A percentile compares a stretch with the other conserved stretches of the same genome.
Evolutionary conservation across 2,888 invertebrate species (phyloP).

Genomic region (Tetranychus piercei): DNA sequence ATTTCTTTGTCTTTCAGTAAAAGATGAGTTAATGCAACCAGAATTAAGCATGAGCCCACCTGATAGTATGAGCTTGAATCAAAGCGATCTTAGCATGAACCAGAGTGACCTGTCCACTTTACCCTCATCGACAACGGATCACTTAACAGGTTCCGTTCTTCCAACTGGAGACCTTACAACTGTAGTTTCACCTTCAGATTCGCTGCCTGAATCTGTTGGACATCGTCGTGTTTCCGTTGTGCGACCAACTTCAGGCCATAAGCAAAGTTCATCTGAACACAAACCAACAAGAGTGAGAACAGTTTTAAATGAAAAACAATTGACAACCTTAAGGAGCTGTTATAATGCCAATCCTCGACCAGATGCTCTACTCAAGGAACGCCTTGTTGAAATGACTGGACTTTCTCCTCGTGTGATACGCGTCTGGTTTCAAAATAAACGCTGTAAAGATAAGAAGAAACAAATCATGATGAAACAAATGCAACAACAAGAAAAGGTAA

Average conservation of each 20-base stretch:
- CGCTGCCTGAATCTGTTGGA: not conserved
- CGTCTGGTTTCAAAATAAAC: slow-evolving; percentile 88
- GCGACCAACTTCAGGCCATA: slow-evolving; percentile 11
- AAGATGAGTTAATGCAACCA: not conserved
- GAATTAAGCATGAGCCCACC: not conserved
- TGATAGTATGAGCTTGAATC: not conserved
- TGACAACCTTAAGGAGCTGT: slow-evolving; percentile 89
- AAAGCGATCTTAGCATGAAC: not conserved
- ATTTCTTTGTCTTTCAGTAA: not conserved
- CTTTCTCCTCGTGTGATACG: slow-evolving; percentile 91
- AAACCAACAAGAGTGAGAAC: slow-evolving; percentile 97
- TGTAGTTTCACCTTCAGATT: too few relatives aligned
- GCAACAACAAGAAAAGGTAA: slow-evolving; percentile 92
- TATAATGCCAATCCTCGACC: slow-evolving; percentile 94
- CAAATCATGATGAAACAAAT: slow-evolving; percentile 90
- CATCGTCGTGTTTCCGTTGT: not conserved
- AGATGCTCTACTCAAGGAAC: slow-evolving; percentile 97
- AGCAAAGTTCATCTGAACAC: slow-evolving; percentile 44
- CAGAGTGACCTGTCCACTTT: not conserved
- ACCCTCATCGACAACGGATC: not conserved
- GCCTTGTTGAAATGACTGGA: slow-evolving; percentile 94
- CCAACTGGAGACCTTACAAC: too few relatives aligned
- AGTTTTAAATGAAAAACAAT: slow-evolving; percentile 92
- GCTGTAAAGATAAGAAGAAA: slow-evolving; percentile 93
- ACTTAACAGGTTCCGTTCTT: not conserved